Evolutionary conservation across 2,797 vertebrate genomes (phyloP), one percentile per base, ranked within the genome.

Genomic region (Macrochelys suwanniensis): DNA sequence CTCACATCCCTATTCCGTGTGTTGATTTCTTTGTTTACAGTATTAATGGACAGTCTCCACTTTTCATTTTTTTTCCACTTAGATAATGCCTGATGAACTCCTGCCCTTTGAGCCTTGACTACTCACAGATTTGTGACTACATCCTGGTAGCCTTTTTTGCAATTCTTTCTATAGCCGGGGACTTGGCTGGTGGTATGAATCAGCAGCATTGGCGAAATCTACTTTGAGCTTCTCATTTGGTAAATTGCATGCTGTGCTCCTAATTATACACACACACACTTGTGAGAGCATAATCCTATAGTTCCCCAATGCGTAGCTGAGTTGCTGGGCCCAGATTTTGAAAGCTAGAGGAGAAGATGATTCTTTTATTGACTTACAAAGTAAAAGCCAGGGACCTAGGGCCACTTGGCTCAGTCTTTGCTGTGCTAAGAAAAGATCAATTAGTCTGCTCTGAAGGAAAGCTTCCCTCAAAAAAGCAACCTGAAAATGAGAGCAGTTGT

Each of bases 321-420:
- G 13, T 94, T 83, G 31, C 81, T 89, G 45, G 74, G 84, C 85
- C 84, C 93, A 91, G 82, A 93, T 93, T 96, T 92, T 90, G 88
- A 92, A 91, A 71, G 89, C 79, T 91, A 79, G 74, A 88, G 50
- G 92, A 83, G 57, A 92, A 91, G 82, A 1, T 83, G 49, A 11
- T 95, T 96, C 95, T 89, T 92, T 93, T 96, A 84, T 91, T 90
- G 89, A 91, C 80, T 92, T 85, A 86, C 16, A 85, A 92, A 94
- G 84, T 51, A 82, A 93, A 95, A 97, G 80, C 54, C 42, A 74
- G 37, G 50, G 82, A 87, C 89, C 84, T 53, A 84, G 77, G 90
- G 94, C 94, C 87, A 84, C 56, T 76, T 0, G 0, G 92, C 88
- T 96, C 86, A 84, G 88, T 97, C 78, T 88, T 57, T 59, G 49